A percentile compares a stretch with the other conserved stretches of the same genome.
phyloP scores from a whole-genome alignment of 2,888 invertebrate species.

The Caenorhabditis imperialis region DNA sequence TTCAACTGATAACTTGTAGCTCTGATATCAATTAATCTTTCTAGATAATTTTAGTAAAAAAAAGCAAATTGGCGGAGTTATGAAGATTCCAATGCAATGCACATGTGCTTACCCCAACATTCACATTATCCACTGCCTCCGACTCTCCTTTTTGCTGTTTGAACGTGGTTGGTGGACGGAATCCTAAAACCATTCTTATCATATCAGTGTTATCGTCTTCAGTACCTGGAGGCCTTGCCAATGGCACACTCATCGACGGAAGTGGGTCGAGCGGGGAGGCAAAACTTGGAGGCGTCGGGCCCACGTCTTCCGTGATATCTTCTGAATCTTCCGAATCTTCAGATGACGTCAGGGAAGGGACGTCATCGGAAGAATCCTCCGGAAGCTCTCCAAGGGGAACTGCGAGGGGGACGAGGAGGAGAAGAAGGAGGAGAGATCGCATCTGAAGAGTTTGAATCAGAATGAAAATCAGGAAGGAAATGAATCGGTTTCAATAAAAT shows the following conservation, averaged over 20 bases:
- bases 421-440: conserved; percentile 3
- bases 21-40: too few species aligned
- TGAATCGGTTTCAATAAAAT: conserved; percentile 21
- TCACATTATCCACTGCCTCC: conserved; percentile 29
- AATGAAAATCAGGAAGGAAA: conserved; percentile 13
- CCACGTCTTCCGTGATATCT: conserved; percentile 14
- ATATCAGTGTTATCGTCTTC: too few species aligned
- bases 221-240: conserved; percentile 45
- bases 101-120: conserved; percentile 35
- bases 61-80: too few species aligned
- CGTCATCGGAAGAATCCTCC: conserved; percentile 1
- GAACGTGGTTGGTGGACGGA: conserved; percentile 40
- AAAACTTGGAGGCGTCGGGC: conserved; percentile 19
- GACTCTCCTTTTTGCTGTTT: conserved; percentile 9
- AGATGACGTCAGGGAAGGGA: conserved; percentile 20
- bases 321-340: conserved; percentile 16
- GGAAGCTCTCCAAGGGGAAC: conserved; percentile 26
- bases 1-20: too few species aligned
- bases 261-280: conserved; percentile 39
- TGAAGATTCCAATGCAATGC: too few species aligned
- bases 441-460: conserved; percentile 10
- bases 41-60: too few species aligned
- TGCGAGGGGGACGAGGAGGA: conserved; percentile 2
- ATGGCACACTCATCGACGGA: conserved; percentile 30
- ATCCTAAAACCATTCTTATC: conserved; percentile 25